Percentiles rank a stretch among this genome's conserved stretches.
Conservation (phyloP, 2,797 vertebrate species). For the Macropus fuliginosus region DNA sequence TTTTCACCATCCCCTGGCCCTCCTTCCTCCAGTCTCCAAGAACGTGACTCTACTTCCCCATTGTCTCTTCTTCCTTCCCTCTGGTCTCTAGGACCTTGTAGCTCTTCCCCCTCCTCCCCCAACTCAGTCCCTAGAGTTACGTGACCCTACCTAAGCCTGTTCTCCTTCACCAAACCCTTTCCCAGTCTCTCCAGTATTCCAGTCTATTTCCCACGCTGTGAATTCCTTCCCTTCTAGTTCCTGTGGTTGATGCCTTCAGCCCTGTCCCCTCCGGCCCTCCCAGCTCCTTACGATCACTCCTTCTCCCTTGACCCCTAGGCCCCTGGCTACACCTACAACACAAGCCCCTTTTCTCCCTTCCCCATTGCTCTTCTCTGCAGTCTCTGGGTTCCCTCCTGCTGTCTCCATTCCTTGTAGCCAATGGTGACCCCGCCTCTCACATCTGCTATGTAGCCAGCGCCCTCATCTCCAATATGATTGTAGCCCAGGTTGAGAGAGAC, state of each 20-base stretch:
- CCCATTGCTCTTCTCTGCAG: background rate
- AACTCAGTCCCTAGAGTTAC: background rate
- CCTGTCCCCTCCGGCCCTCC: background rate
- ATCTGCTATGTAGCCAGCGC: constrained; percentile 88
- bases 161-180: background rate
- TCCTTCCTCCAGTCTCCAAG: background rate
- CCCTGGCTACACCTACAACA: too few relatives aligned
- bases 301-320: background rate
- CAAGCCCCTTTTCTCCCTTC: background rate
- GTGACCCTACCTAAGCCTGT: background rate
- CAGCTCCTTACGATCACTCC: background rate
- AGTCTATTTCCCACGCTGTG: background rate
- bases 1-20: background rate
- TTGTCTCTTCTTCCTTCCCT: background rate
- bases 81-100: background rate
- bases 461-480: constrained; percentile 90
- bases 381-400: background rate
- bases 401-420: background rate
- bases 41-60: background rate
- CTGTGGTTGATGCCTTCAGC: background rate
- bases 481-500: constrained; percentile 90
- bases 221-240: too few relatives aligned
- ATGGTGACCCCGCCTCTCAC: constrained; percentile 74
- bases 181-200: background rate
- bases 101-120: too few relatives aligned